These are phyloP conservation scores for Hylaeus anthracinus DNA, from an alignment of 1,140 invertebrate genomes.

Conservation along the genomic window DNA sequence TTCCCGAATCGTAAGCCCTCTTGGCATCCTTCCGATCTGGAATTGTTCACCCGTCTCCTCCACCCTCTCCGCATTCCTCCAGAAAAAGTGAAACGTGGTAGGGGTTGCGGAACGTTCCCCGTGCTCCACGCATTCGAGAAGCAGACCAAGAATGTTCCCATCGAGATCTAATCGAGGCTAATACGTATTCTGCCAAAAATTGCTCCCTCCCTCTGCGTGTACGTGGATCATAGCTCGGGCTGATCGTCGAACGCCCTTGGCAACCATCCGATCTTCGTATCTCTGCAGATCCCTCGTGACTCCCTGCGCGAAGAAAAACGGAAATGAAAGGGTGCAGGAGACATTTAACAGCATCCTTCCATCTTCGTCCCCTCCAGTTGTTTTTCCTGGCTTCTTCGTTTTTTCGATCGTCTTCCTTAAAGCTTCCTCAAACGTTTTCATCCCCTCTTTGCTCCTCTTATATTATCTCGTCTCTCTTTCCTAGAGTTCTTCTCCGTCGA, in stretches of 20 bases:
- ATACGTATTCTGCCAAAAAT: constrained; percentile 42
- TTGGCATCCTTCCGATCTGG: constrained; percentile 36
- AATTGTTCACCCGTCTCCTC: not conserved
- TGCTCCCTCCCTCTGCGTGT: not conserved
- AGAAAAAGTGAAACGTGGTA: not conserved
- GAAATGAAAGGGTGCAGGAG: not conserved
- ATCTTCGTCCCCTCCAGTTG: not conserved
- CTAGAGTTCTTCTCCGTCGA: too few relatives aligned
- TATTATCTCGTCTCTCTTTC: not conserved
- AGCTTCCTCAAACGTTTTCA: not conserved
- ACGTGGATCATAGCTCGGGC: constrained; percentile 6
- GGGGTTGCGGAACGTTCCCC: not conserved
- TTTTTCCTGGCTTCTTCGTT: not conserved
- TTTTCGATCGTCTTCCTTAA: not conserved
- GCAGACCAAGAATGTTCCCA: not conserved
- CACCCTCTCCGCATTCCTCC: not conserved
- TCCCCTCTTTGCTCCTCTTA: too few relatives aligned
- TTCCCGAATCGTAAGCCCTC: constrained; percentile 11
- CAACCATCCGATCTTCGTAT: constrained; percentile 28
- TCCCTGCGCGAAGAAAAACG: not conserved
- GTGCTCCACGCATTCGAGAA: not conserved
- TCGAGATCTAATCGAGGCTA: constrained; percentile 31
- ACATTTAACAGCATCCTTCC: constrained; percentile 8
- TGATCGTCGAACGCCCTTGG: constrained; percentile 15
- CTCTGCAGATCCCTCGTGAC: not conserved